Percentiles rank a stretch among this genome's conserved stretches.
phyloP scores from a whole-genome alignment of 2,113 vertebrate species.

The Boulengeromyrus knoepffleri region DNA sequence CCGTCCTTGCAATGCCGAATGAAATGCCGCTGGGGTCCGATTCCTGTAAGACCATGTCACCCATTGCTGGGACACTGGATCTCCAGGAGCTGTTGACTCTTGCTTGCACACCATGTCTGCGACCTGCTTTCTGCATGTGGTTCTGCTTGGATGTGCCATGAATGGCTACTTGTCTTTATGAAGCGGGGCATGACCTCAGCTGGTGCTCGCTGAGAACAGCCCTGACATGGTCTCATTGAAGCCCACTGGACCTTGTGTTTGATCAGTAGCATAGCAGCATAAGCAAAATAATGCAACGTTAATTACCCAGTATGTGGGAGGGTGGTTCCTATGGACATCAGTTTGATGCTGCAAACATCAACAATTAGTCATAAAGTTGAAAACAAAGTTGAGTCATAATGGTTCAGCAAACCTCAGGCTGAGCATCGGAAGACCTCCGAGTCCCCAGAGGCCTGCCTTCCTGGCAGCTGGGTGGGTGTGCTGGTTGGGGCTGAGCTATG shows the following conservation, averaged over 20 bases:
- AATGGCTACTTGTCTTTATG: background rate
- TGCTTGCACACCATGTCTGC: background rate
- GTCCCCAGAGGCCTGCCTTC: background rate
- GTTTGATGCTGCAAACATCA: constrained; percentile 2
- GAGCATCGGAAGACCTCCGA: background rate
- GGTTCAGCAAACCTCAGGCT: background rate
- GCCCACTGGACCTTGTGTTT: background rate
- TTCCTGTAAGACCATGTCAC: background rate
- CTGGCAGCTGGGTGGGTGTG: background rate
- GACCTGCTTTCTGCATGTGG: background rate
- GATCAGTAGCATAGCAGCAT: background rate
- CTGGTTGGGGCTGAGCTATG: background rate
- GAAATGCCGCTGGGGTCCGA: background rate
- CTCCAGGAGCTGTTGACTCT: background rate
- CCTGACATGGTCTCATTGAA: background rate
- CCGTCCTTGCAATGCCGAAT: background rate
- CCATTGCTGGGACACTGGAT: background rate
- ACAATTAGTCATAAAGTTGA: background rate
- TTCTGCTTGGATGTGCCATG: background rate
- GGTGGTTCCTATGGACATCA: background rate
- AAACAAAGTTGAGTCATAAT: constrained; percentile 2
- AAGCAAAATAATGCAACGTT: background rate
- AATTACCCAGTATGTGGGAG: background rate
- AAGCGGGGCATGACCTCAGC: background rate
- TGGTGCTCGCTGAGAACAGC: background rate